Conservation (phyloP, 2,113 vertebrate genomes). For the Sphaerodactylus townsendi region DNA sequence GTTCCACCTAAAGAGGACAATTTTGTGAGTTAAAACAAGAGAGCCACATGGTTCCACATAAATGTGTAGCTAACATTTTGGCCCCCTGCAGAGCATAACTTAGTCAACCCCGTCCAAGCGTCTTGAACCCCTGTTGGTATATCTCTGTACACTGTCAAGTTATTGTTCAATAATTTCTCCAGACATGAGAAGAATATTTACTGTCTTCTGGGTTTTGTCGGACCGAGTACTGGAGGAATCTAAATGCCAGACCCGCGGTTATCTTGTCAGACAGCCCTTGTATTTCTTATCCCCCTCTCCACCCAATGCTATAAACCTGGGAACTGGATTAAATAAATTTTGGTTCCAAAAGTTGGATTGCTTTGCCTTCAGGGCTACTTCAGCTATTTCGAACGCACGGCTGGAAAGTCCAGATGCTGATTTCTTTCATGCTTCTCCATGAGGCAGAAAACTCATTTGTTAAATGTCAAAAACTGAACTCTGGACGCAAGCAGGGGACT, state of each 20-base stretch:
- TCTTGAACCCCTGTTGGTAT: conserved; percentile 62
- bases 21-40: conserved; percentile 64
- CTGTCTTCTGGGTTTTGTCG: conserved; percentile 44
- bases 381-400: not conserved
- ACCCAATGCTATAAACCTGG: not conserved
- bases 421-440: conserved; percentile 28
- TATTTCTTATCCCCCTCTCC: not conserved
- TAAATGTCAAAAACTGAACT: not conserved
- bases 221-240: conserved; percentile 34
- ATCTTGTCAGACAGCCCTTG: conserved; percentile 18
- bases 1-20: conserved; percentile 60
- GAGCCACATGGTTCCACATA: conserved; percentile 46
- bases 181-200: conserved; percentile 62
- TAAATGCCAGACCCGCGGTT: conserved; percentile 43
- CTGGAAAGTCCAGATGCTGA: not conserved
- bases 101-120: conserved; percentile 63
- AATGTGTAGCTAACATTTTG: conserved; percentile 56
- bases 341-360: conserved; percentile 27
- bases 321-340: conserved; percentile 51
- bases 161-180: conserved; percentile 61
- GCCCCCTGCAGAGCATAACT: conserved; percentile 59
- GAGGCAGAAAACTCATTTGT: not conserved
- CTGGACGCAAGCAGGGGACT: not conserved
- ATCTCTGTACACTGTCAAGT: conserved; percentile 66
- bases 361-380: not conserved